Evolutionary conservation across 1,140 invertebrate species (phyloP), one percentile per base, ranked within the genome.

Genomic region (Scylla paramamosain): DNA sequence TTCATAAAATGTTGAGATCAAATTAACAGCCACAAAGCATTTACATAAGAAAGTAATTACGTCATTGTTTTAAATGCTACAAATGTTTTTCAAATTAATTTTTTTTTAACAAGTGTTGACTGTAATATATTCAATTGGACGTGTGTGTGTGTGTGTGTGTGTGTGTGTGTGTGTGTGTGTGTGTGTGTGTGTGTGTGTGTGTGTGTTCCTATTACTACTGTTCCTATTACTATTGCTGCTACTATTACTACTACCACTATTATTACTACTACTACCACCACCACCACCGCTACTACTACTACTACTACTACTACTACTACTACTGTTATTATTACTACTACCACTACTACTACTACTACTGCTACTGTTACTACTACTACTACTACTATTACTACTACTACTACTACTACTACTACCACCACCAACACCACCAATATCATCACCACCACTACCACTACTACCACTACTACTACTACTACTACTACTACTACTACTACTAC

Each of bases 381-480:
- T 86, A 86, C 32, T 86, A 86, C 32, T 86, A 86, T 86, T 86
- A 86, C 32, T 86, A 86, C 32, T 86, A 86, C 32, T 86, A 86
- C 32, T 86, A 86, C 32, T 86, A 86, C 32, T 86, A 86, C 32
- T 86, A 86, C 32, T 86, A 86, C 32, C n/a, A 86, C 32, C n/a
- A n/a, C n/a, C n/a, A n/a, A n/a, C n/a, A n/a, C n/a, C n/a, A n/a
- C n/a, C n/a, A n/a, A n/a, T n/a, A n/a, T n/a, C n/a, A n/a, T n/a
- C n/a, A n/a, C n/a, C n/a, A n/a, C n/a, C n/a, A n/a, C n/a, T n/a
- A n/a, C n/a, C n/a, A n/a, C n/a, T n/a, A n/a, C n/a, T n/a, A n/a
- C n/a, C n/a, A n/a, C n/a, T n/a, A n/a, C n/a, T n/a, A n/a, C n/a
- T n/a, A n/a, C n/a, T n/a, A n/a, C n/a, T n/a, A n/a, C n/a, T n/a